Evolutionary conservation across 2,888 invertebrate species (phyloP), one percentile per base, ranked within the genome.

Genomic region (Lasioglossum pauxillum): DNA sequence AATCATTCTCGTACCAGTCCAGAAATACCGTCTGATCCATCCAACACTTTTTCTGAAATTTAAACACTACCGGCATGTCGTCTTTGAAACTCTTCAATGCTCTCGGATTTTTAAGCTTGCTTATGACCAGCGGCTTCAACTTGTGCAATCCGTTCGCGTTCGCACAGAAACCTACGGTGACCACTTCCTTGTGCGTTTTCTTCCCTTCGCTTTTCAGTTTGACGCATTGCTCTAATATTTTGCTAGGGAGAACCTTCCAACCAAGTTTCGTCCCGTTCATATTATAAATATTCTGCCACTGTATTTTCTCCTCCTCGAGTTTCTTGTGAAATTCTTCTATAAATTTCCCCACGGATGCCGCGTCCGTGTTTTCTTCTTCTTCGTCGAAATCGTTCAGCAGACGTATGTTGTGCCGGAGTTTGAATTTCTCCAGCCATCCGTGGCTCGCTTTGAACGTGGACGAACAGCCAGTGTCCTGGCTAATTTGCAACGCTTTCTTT

Each of bases 1-100:
- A 69, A 38, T 69, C 35, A 5, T 69, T 80, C 38, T 69, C 69
- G 19, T 38, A 69, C 69, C 69, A 69, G 38, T 69, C 69, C 8
- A 69, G 19, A 69, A 69, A 69, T 12, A 69, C 35, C 2, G 69
- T 38, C 35, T 69, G 69, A n/a, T 69, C 69, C 69, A 69, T 69
- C 35, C 69, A 69, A 38, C 69, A 35, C 23, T 35, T 69, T 12
- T 35, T 38, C 35, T 69, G 69, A 12, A 38, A 69, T 69, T 69
- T 69, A 38, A 69, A 69, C 1, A 69, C 38, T 4, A 69, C 69
- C 8, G 69, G 69, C 35, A 69, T 35, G 23, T 38, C 38, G 23
- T 69, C 69, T 38, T 69, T 69, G 69, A 35, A 69, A 35, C 23
- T 10, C 7, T 69, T 69, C 23, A 69, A 38, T 1, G 23, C 35